Evolutionary conservation across 2,888 invertebrate species (phyloP), one percentile per base, ranked within the genome.

Genomic region (Drosophila recens): DNA sequence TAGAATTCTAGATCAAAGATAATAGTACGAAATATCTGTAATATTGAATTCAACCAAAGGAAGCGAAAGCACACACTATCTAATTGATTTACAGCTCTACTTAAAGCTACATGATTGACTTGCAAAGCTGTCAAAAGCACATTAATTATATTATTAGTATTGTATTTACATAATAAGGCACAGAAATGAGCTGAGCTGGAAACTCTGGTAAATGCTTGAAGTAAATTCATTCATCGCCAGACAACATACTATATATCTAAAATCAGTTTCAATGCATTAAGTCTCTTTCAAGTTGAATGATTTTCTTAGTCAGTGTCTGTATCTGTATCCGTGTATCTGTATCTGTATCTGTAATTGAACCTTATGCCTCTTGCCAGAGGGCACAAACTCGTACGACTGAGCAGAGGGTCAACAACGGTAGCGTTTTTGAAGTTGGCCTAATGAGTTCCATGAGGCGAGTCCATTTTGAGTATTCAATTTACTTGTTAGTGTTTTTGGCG

Each of bases 401-500:
- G 20, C n/a, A 23, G 45, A 43, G 34, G 43, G 45, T 48, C 63
- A 48, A 42, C 66, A 65, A 63, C 66, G 69, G 69, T 69, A 17
- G 38, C 38, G 58, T 54, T 69, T 74, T 79, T 74, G 75, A 79
- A 70, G 79, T 76, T 49, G 56, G 52, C 69, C 75, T 70, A 76
- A 76, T 76, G 76, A 76, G 75, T 63, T 54, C 54, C 30, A 56
- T 48, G 40, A 56, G 51, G 20, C 20, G 34, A 45, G 48, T 57
- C 38, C 54, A 30, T 34, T 62, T 62, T 42, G 34, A 30, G 79
- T 62, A 72, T 65, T 58, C 69, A 69, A 74, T 76, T 79, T 56
- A 66, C 65, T 69, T 74, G 69, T 42, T 63, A 64, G 73, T 61
- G 73, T 57, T 68, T 53, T 52, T 53, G 38, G 46, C 48, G 17